phyloP scores from a whole-genome alignment of 2,888 invertebrate genomes.

The Schrankia costaestrigalis region DNA sequence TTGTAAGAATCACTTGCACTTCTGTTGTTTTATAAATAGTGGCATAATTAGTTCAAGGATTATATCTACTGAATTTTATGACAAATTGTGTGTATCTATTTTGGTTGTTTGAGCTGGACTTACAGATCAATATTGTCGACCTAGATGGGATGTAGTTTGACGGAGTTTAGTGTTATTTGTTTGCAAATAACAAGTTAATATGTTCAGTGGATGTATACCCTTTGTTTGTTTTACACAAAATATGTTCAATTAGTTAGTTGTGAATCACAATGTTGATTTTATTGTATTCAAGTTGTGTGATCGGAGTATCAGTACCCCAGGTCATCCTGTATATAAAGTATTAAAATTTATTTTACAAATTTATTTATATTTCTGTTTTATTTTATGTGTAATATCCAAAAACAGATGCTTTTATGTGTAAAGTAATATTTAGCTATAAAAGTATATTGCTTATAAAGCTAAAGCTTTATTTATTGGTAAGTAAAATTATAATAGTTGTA shows the following conservation, averaged over 20 bases:
- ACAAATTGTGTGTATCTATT: background rate
- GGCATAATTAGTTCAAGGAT: constrained; percentile 17
- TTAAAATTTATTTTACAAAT: constrained; percentile 68
- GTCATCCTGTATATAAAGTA: constrained; percentile 76
- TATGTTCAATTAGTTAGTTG: constrained; percentile 28
- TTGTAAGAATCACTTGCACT: constrained; percentile 33
- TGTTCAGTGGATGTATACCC: constrained; percentile 26
- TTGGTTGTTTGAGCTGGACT: constrained; percentile 5
- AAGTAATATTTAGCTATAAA: no score
- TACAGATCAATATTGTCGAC: constrained; percentile 5
- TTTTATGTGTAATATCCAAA: no score
- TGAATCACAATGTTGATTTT: constrained; percentile 49
- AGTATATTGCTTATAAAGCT: no score
- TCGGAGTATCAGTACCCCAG: constrained; percentile 64
- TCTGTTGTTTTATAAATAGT: constrained; percentile 20
- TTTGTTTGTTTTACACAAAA: constrained; percentile 23
- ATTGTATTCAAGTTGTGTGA: constrained; percentile 57
- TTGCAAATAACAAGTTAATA: no score
- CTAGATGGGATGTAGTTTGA: constrained; percentile 5
- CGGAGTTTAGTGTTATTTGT: no score
- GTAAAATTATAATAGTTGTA: no score
- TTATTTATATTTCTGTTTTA: constrained; percentile 34
- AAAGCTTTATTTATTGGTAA: no score
- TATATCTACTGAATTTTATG: constrained; percentile 19
- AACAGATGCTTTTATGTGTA: no score